Percentiles rank a stretch among this genome's conserved stretches.
phyloP scores from a whole-genome alignment of 2,888 invertebrate species.

The Bellardia pandia region DNA sequence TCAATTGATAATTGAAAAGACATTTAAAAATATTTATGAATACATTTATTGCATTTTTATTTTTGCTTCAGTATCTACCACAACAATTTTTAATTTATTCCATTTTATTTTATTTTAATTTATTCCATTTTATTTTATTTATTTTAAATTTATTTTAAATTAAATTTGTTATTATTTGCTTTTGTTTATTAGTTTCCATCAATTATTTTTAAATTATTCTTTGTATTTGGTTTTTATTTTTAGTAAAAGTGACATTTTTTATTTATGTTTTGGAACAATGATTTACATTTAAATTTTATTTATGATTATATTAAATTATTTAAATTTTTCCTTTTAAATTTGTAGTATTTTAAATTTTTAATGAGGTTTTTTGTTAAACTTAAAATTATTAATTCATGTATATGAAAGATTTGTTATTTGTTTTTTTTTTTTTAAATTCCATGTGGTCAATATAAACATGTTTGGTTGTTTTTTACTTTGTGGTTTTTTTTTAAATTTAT shows the following conservation, averaged over 20 bases:
- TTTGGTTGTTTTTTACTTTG: conserved; percentile 54
- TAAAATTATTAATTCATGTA: conserved; percentile 71
- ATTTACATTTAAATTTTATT: conserved; percentile 70
- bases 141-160: conserved; percentile 65
- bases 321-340: conserved; percentile 72
- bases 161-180: conserved; percentile 55
- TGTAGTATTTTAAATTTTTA: conserved; percentile 70
- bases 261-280: conserved; percentile 72
- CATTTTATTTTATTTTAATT: conserved; percentile 68
- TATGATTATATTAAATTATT: conserved; percentile 72
- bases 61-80: conserved; percentile 81
- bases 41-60: conserved; percentile 84
- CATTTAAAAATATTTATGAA: conserved; percentile 78
- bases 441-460: conserved; percentile 69
- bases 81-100: conserved; percentile 78
- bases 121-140: conserved; percentile 69
- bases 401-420: conserved; percentile 55
- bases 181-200: conserved; percentile 62
- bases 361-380: conserved; percentile 76
- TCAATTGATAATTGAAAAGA: conserved; percentile 16
- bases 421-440: conserved; percentile 64
- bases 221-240: conserved; percentile 72
- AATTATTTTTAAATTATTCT: conserved; percentile 69
- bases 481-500: conserved; percentile 61
- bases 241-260: conserved; percentile 70